A percentile compares a stretch with the other conserved stretches of the same genome.
Conservation (phyloP, 35 echinoderm and acorn worm species). For the Patiria miniata region DNA sequence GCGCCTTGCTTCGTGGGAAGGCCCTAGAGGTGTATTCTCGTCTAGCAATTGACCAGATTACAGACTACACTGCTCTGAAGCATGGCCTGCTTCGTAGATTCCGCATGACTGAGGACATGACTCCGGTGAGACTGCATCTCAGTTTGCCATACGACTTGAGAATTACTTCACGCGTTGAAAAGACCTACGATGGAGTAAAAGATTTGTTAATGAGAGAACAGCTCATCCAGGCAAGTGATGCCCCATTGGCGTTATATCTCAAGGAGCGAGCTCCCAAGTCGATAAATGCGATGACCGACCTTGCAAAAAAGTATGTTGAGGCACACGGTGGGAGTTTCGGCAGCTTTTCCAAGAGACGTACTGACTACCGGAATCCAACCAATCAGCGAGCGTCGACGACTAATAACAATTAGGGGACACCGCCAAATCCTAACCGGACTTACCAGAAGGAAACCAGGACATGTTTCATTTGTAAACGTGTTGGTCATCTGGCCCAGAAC, state of each 20-base stretch:
- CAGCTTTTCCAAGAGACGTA: background rate
- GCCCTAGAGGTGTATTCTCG: slow-evolving; percentile 30
- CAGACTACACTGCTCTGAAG: slow-evolving; percentile 57
- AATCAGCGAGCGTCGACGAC: background rate
- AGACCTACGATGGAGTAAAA: slow-evolving; percentile 21
- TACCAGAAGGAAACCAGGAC: background rate
- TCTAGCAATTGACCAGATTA: background rate
- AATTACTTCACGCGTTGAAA: slow-evolving; percentile 56
- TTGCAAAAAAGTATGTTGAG: slow-evolving; percentile 55
- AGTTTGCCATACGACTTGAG: slow-evolving; percentile 44
- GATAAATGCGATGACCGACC: slow-evolving; percentile 32
- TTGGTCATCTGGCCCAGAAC: slow-evolving; percentile 38
- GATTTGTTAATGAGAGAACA: slow-evolving; percentile 65
- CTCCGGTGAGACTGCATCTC: slow-evolving; percentile 36
- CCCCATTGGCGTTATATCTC: slow-evolving; percentile 41
- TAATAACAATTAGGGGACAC: background rate
- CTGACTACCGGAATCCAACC: background rate
- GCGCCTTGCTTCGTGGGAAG: slow-evolving; percentile 31
- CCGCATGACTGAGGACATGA: slow-evolving; percentile 45
- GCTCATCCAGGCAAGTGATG: slow-evolving; percentile 37
- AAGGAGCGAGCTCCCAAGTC: slow-evolving; percentile 51
- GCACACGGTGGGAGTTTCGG: slow-evolving; percentile 22
- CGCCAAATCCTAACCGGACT: background rate
- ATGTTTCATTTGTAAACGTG: slow-evolving; percentile 44
- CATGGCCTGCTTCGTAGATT: slow-evolving; percentile 42